Evolutionary conservation across 2,888 invertebrate genomes (phyloP).

Genomic region (Drosophila aldrichi): DNA sequence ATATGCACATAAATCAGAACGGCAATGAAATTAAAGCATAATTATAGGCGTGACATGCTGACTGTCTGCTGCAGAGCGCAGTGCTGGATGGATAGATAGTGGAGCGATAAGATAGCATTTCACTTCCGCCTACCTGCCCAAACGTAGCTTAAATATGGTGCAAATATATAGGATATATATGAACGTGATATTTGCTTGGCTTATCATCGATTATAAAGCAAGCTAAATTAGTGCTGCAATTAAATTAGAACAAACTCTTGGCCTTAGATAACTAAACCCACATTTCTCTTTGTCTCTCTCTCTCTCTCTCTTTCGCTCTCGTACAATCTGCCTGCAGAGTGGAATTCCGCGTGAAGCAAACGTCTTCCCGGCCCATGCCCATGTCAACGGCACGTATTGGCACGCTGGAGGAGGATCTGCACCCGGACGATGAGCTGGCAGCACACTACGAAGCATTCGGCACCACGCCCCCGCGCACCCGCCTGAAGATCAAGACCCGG

Average conservation of each 20-base stretch:
- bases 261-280: constrained; percentile 20
- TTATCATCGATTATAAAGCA: constrained; percentile 46
- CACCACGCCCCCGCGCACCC: constrained; percentile 92
- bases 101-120: constrained; percentile 60
- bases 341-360: constrained; percentile 82
- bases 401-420: constrained; percentile 78
- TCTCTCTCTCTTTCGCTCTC: background rate
- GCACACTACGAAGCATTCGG: constrained; percentile 89
- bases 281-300: background rate
- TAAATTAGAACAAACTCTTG: constrained; percentile 37
- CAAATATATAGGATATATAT: background rate
- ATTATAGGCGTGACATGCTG: constrained; percentile 76
- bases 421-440: constrained; percentile 85
- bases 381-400: constrained; percentile 54
- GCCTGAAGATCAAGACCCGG: constrained; percentile 88
- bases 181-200: constrained; percentile 22
- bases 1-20: constrained; percentile 64
- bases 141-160: constrained; percentile 2
- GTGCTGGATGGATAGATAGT: constrained; percentile 30
- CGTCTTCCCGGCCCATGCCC: constrained; percentile 70
- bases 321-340: constrained; percentile 58
- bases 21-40: constrained; percentile 71
- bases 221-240: constrained; percentile 48
- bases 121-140: constrained; percentile 26
- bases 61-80: constrained; percentile 47